Evolutionary conservation across 2,113 vertebrate genomes (phyloP).

Genomic region (Albula goreensis): DNA sequence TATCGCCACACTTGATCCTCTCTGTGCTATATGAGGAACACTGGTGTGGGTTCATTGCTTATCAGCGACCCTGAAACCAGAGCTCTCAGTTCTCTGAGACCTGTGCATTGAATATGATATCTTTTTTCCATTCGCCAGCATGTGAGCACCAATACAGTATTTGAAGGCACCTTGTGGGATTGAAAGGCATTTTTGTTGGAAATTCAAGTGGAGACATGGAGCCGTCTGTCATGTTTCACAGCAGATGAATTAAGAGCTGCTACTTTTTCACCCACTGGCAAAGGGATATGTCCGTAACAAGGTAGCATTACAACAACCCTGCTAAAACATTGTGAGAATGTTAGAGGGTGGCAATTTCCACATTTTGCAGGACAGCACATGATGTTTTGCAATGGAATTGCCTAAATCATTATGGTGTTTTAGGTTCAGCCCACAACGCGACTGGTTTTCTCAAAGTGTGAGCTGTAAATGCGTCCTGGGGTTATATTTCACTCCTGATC

Average conservation of each 20-base stretch:
- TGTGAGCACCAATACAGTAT: conserved; percentile 55
- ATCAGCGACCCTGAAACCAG: conserved; percentile 65
- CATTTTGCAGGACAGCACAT: neutral
- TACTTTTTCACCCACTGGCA: neutral
- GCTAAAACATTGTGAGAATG: neutral
- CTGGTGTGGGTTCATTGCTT: conserved; percentile 57
- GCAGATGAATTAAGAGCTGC: neutral
- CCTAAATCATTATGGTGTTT: neutral
- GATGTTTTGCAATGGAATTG: neutral
- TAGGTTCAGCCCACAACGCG: neutral
- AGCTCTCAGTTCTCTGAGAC: conserved; percentile 67
- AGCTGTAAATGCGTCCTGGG: neutral
- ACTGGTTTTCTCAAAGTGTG: neutral
- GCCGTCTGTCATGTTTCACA: neutral
- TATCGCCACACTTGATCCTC: conserved; percentile 31
- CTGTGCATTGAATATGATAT: conserved; percentile 62
- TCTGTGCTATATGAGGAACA: conserved; percentile 59
- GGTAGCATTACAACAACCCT: neutral
- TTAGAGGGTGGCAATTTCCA: neutral
- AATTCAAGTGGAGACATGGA: neutral
- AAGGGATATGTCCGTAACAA: neutral
- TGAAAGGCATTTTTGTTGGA: conserved; percentile 51
- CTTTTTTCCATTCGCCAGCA: conserved; percentile 60
- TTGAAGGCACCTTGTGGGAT: conserved; percentile 66
- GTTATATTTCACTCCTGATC: conserved; percentile 25